Evolutionary conservation across 2,888 invertebrate genomes (phyloP), one percentile per base, ranked within the genome.

Genomic region (Oscheius myriophilus): DNA sequence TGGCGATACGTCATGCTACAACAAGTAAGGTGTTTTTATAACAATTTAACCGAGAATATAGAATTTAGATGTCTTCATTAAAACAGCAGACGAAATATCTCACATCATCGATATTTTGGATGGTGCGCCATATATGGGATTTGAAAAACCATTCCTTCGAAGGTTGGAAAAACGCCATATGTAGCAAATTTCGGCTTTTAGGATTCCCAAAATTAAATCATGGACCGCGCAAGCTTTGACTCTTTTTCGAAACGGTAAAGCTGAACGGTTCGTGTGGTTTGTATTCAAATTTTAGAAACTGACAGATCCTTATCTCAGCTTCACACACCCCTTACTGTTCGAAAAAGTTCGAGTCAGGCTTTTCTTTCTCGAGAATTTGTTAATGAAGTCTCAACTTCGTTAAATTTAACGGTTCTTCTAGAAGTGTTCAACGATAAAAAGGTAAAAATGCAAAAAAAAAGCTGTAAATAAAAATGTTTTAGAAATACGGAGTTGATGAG

Each of bases 401-500:
- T 63, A 6, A 54, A 63, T 41, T 42, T 63, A 18, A 16, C 39
- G 11, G 52, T 39, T 18, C 18, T 63, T 12, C 16, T 63, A 14
- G 14, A 41, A 43, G 26, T 54, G 2, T 63, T 63, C 43, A 18
- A 53, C 14, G 16, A 23, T 1, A 63, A 53, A 53, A 54, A 63
- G 63, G 63, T 52, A 26, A 26, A 16, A n/a, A 11, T 21, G 14
- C 46, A 18, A 18, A 25, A 3, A 23, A 21, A 21, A 59, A 42
- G 23, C 7, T n/a, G 12, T 11, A 9, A 41, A 25, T 33, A 26
- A 23, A n/a, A 45, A 42, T 45, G 21, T 63, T 65, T 55, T 4
- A 54, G 54, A 54, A 49, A 39, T 65, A 55, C 41, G 65, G 65
- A 12, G 51, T 46, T 9, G 65, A 65, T 55, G 65, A 65, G 43